Evolutionary conservation across 2,888 invertebrate species (phyloP), one percentile per base, ranked within the genome.

Genomic region (Oxyscelio sp.): DNA sequence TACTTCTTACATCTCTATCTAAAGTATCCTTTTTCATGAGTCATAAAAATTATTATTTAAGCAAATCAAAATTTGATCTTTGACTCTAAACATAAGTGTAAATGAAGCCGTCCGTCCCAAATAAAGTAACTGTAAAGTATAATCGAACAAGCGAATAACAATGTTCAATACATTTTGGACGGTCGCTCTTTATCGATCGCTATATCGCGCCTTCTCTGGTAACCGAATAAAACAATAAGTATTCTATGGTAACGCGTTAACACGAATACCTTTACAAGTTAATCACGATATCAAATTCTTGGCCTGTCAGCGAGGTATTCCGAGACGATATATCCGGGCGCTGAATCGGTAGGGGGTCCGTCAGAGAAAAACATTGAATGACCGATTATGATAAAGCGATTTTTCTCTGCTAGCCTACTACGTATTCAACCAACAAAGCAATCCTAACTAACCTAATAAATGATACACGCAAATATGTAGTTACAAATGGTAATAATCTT

Each of bases 331-430:
- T 93, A 93, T 92, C 92, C 90, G 90, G 90, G 90, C 91, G 91
- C 87, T 85, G 87, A 80, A 82, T 48, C 91, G 85, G 90, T 90
- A 89, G 91, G 91, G 90, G 90, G 91, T 90, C 90, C 86, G 86
- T 56, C 75, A 54, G 85, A 89, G 90, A 91, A 92, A 90, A 91
- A 91, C 87, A 89, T 81, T 86, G 92, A 91, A 94, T 93, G 94
- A 94, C 92, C 93, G 94, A 94, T 94, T 94, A 94, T 94, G 94
- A 94, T 94, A 93, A 93, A 94, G 93, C 93, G 94, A 91, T 93
- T 93, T 75, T 75, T 77, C 79, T 80, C 74, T 66, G 45, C 66
- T 78, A 24, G 54, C 79, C 70, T 38, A 84, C 77, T 75, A 82
- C 73, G 80, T 63, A 75, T 82, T 82, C 75, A 84, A 78, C 83